Conservation (phyloP, 2,113 vertebrate species). For the Leucoraja erinaceus region DNA sequence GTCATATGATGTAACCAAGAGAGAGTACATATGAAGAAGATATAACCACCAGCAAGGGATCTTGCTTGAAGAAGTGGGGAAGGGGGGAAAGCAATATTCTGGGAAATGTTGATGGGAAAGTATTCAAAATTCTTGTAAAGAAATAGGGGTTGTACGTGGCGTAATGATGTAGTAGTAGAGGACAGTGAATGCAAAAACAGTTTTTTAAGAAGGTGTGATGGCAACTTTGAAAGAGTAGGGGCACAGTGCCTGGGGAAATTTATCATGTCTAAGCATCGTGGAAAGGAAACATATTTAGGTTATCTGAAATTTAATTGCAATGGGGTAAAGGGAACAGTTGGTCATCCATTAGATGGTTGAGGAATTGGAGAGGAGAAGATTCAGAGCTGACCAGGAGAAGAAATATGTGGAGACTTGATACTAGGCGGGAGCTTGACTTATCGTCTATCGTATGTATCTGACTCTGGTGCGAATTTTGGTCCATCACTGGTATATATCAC, state of each 20-base stretch:
- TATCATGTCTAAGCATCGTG: not conserved
- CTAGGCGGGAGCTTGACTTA: not conserved
- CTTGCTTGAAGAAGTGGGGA: not conserved
- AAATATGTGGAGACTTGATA: not conserved
- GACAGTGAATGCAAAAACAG: not conserved
- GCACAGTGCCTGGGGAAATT: not conserved
- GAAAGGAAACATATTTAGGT: not conserved
- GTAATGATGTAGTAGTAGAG: not conserved
- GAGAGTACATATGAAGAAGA: not conserved
- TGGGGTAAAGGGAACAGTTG: not conserved
- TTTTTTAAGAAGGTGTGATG: too few relatives aligned
- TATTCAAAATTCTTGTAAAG: not conserved
- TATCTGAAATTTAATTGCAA: not conserved
- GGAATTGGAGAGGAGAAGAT: not conserved
- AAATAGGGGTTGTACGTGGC: not conserved
- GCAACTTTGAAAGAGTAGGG: not conserved
- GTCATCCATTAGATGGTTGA: not conserved
- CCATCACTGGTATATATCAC: not conserved
- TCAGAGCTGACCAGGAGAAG: not conserved
- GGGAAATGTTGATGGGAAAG: not conserved
- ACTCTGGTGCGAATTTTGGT: not conserved
- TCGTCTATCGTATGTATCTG: too few relatives aligned
- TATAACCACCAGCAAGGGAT: not conserved
- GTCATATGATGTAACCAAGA: not conserved
- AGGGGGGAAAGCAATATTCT: not conserved